Conservation (phyloP, 2,888 invertebrate species). For the Odontocerum albicorne region DNA sequence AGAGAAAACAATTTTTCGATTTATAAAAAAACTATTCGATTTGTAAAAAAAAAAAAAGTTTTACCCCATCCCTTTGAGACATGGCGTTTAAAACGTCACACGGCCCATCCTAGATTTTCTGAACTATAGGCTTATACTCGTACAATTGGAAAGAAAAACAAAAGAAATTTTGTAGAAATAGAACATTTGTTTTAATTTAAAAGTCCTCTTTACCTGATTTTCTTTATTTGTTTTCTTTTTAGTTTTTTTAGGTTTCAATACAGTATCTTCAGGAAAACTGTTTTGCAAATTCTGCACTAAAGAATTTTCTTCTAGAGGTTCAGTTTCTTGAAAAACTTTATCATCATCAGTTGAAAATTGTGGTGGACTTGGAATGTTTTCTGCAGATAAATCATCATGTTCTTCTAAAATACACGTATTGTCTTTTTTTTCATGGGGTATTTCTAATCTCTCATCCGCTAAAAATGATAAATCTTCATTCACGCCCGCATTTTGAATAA, state of each 20-base stretch:
- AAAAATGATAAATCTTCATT: slow-evolving; percentile 31
- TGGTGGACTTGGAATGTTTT: background rate
- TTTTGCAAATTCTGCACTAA: slow-evolving; percentile 9
- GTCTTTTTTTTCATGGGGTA: slow-evolving; percentile 11
- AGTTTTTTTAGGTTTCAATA: slow-evolving; percentile 15
- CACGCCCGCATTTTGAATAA: slow-evolving; percentile 10
- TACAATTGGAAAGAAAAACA: too few species aligned
- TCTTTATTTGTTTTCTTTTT: slow-evolving; percentile 27
- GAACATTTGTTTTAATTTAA: too few species aligned
- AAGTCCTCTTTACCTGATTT: slow-evolving; percentile 28
- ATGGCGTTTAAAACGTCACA: too few species aligned
- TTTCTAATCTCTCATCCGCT: slow-evolving; percentile 26
- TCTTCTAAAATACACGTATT: slow-evolving; percentile 5
- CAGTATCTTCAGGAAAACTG: slow-evolving; percentile 14
- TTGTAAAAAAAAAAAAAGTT: too few species aligned
- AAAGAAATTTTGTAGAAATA: too few species aligned
- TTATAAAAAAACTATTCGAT: too few species aligned
- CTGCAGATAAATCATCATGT: background rate
- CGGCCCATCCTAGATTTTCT: too few species aligned
- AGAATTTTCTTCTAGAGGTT: background rate
- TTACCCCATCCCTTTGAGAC: too few species aligned
- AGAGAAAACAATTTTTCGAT: too few species aligned
- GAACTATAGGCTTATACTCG: too few species aligned
- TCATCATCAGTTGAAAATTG: slow-evolving; percentile 5
- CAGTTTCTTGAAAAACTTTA: slow-evolving; percentile 1